Evolutionary conservation across 2,888 invertebrate genomes (phyloP), one percentile per base, ranked within the genome.

Genomic region (Mesorhabditis belari): DNA sequence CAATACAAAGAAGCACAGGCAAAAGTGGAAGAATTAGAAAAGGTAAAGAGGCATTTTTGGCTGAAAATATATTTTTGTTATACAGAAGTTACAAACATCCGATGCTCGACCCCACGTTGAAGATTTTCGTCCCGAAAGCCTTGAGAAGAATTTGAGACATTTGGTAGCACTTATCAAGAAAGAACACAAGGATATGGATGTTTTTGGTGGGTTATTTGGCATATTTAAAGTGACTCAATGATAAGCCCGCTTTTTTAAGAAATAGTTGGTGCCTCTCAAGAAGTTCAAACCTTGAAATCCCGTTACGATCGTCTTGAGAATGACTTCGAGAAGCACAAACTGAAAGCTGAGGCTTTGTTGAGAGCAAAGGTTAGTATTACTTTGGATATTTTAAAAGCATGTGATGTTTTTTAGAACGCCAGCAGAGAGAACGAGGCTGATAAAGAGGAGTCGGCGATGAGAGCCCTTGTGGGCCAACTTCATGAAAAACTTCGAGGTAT

Each of bases 251-350:
- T 21, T 26, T n/a, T n/a, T n/a, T n/a, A 35, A 59, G 64, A 64
- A n/a, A 25, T 49, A 12, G 55, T 51, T 4, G 55, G 51, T 5
- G 53, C 9, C 21, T 55, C 57, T 25, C 57, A 52, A 17, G 60
- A 53, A 17, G 49, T 64, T 5, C n/a, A 27, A 9, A 61, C 60
- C 26, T 24, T 49, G 5, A 49, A 57, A 24, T 27, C 58, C 9
- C 55, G 55, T 6, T 57, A 55, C 24, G 63, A 66, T 19, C 55
- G 60, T 49, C 54, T 64, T 21, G 57, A 51, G 35, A 84, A 86
- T 50, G 88, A 90, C 73, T 87, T 87, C 76, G 89, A 90, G 67
- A 81, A 84, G 49, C 87, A 87, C 69, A 88, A 87, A 80, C 74
- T 82, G 54, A 71, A 82, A 49, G 82, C 83, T 28, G 83, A 83